Conservation (phyloP, 92 coral and sea anemone genomes). For the Palythoa heliodiscus region DNA sequence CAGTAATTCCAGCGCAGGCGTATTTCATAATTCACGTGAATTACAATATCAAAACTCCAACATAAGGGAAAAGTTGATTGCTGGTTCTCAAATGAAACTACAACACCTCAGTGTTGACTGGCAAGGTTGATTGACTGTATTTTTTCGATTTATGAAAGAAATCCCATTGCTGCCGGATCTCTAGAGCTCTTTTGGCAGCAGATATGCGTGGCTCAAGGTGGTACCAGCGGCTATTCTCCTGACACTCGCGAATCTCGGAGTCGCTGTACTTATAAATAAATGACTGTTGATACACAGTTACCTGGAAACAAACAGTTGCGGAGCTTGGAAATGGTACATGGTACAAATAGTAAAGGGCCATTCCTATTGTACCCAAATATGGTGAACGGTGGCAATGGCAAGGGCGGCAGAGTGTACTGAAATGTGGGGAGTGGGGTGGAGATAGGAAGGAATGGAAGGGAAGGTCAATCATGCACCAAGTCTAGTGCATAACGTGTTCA, state of each 20-base stretch:
- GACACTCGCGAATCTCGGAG: neutral
- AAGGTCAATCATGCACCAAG: neutral
- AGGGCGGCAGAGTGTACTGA: neutral
- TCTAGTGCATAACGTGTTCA: too few species aligned
- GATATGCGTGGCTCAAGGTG: neutral
- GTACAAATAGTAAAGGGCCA: too few species aligned
- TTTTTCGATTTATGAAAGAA: slow-evolving; percentile 5
- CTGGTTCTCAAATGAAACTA: neutral
- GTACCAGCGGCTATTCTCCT: neutral
- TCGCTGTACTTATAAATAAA: neutral
- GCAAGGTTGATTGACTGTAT: neutral
- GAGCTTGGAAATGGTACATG: neutral
- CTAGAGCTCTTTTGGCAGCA: neutral
- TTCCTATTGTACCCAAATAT: neutral
- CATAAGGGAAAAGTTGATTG: neutral
- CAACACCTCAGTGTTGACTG: neutral
- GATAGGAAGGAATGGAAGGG: neutral
- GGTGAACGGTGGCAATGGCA: neutral
- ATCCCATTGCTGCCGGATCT: neutral
- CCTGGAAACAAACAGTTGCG: neutral
- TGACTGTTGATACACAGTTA: neutral
- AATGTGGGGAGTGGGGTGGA: neutral
- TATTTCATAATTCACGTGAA: neutral
- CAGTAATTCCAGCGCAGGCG: neutral
- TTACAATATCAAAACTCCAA: neutral